Percentiles rank a stretch among this genome's conserved stretches.
These are phyloP conservation scores for Calonectris borealis DNA, from an alignment of 2,113 vertebrate genomes.

Conservation along the genomic window DNA sequence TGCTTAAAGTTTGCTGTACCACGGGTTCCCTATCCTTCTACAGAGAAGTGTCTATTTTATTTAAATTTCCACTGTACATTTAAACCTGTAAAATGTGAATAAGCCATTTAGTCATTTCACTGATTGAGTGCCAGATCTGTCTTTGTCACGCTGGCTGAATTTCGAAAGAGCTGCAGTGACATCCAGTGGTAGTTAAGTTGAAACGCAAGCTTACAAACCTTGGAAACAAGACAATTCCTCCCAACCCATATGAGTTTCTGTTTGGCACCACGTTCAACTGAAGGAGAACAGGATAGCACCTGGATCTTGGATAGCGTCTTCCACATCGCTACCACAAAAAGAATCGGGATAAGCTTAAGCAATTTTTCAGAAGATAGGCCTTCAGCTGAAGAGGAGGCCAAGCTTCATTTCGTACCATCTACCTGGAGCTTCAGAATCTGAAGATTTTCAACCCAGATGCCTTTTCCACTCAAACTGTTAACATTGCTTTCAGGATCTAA, in stretches of 20 bases:
- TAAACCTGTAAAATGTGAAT: background rate
- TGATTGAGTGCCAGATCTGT: background rate
- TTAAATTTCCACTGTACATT: background rate
- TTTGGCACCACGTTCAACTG: background rate
- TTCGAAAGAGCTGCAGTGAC: constrained; percentile 5
- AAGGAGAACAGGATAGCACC: background rate
- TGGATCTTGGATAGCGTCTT: background rate
- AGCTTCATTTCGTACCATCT: background rate
- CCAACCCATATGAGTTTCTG: background rate
- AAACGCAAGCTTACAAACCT: background rate
- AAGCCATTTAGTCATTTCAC: background rate
- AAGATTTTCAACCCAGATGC: background rate
- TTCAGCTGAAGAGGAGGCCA: background rate
- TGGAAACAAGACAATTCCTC: background rate
- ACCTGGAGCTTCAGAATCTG: background rate
- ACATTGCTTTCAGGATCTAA: background rate
- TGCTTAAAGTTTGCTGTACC: background rate
- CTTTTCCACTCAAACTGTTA: background rate
- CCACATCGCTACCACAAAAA: background rate
- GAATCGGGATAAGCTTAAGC: background rate
- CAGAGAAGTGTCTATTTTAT: background rate
- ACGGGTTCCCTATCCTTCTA: background rate
- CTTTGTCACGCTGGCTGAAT: background rate
- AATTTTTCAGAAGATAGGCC: background rate
- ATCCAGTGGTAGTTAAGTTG: background rate